Conservation (phyloP, 2,888 invertebrate genomes). For the Leptinotarsa haldemani region DNA sequence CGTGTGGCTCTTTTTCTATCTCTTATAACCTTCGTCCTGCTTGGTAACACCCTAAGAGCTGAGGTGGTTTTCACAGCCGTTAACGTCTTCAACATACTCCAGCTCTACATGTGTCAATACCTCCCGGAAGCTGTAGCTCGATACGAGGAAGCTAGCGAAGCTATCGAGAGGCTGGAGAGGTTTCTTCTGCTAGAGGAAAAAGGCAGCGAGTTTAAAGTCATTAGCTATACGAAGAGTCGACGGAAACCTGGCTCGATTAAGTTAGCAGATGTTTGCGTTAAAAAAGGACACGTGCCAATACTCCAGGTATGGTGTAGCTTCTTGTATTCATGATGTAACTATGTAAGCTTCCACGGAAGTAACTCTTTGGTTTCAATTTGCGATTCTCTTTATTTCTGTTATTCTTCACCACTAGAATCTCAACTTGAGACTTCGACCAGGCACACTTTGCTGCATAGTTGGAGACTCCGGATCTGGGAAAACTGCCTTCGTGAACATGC, state of each 20-base stretch:
- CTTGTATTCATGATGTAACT: too few relatives aligned
- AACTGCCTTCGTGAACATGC: constrained; percentile 74
- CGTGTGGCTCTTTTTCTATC: constrained; percentile 86
- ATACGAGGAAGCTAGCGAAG: constrained; percentile 56
- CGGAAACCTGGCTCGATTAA: constrained; percentile 55
- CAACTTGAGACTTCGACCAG: constrained; percentile 65
- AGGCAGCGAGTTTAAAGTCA: constrained; percentile 28
- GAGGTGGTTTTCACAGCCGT: constrained; percentile 81
- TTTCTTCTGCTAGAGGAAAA: constrained; percentile 52
- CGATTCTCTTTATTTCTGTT: not conserved
- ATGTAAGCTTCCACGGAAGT: too few relatives aligned
- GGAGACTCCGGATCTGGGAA: constrained; percentile 77
- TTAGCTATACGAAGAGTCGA: constrained; percentile 25
- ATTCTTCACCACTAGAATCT: not conserved
- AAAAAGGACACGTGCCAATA: constrained; percentile 55
- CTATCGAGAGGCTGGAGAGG: constrained; percentile 54
- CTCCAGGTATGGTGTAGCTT: constrained; percentile 36
- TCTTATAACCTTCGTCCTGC: constrained; percentile 79
- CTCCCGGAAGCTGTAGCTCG: constrained; percentile 53
- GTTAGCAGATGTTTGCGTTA: constrained; percentile 48
- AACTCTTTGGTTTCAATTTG: too few relatives aligned
- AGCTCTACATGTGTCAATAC: constrained; percentile 55
- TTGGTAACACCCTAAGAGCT: constrained; percentile 69
- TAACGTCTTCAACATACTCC: constrained; percentile 81
- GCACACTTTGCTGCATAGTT: constrained; percentile 68